Evolutionary conservation across 2,888 invertebrate species (phyloP).

Genomic region (Hirtodrosophila trivittata): DNA sequence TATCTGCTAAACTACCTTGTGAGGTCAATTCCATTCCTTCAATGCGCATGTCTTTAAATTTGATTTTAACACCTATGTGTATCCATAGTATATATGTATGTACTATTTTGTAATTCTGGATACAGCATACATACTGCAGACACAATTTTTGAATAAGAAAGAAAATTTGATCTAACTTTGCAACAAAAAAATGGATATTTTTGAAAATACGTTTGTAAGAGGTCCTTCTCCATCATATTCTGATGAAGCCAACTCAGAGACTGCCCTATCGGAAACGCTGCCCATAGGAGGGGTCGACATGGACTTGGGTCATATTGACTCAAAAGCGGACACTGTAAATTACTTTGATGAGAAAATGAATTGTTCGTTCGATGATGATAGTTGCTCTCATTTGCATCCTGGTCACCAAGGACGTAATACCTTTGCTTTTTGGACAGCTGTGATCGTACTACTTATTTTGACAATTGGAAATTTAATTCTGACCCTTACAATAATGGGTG

Average conservation of each 20-base stretch:
- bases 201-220: slow-evolving; percentile 82
- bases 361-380: slow-evolving; percentile 60
- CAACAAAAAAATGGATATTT: slow-evolving; percentile 70
- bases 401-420: slow-evolving; percentile 82
- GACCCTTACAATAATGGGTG: slow-evolving; percentile 92
- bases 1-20: too few relatives aligned
- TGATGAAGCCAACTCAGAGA: slow-evolving; percentile 81
- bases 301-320: slow-evolving; percentile 64
- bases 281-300: slow-evolving; percentile 66
- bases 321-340: slow-evolving; percentile 63
- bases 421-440: slow-evolving; percentile 92
- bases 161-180: slow-evolving; percentile 7
- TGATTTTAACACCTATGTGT: slow-evolving; percentile 8
- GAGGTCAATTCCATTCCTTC: not conserved
- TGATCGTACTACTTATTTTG: slow-evolving; percentile 88
- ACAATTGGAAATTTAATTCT: slow-evolving; percentile 92
- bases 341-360: slow-evolving; percentile 74
- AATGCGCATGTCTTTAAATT: slow-evolving; percentile 42
- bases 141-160: slow-evolving; percentile 16
- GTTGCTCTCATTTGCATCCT: slow-evolving; percentile 61
- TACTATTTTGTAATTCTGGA: slow-evolving; percentile 20
- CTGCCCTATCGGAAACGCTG: slow-evolving; percentile 76
- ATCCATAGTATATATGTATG: slow-evolving; percentile 16
- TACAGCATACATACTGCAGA: slow-evolving; percentile 43
- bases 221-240: slow-evolving; percentile 83